Base-by-base conservation (phyloP, 2,113 vertebrate species). In the Nothocercus julius region DNA sequence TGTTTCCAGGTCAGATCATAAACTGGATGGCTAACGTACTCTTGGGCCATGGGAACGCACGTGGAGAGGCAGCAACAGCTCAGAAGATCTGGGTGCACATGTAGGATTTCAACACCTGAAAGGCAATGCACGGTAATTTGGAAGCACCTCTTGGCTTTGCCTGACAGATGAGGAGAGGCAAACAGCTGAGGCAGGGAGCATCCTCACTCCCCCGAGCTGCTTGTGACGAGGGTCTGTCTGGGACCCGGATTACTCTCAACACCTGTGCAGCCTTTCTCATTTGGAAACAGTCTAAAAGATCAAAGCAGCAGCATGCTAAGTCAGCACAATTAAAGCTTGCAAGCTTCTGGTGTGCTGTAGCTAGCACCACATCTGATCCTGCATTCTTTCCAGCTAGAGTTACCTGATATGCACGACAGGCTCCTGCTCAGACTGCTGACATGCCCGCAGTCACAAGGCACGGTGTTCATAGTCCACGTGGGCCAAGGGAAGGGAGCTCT, bases 201-300 rank as follows among this genome's bases (percentile, higher is more conserved):
- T 59, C 82, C 69, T 88, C 5, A 58, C 30, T 49, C 70, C 64
- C 85, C 83, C 94, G 69, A 83, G 24, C 61, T 68, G 40, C 28
- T 64, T 53, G 77, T 0, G 0, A 64, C 38, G 28, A 79, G 38
- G 18, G 18, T 66, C 59, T 72, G 51, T 74, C 80, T 78, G n/a
- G 86, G 66, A 84, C 80, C 74, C 54, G 86, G 92, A 88, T 76
- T 79, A 49, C 40, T 94, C 93, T 90, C 49, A 90, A 3, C 30
- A 75, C 69, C 66, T 90, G 8, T 53, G 47, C 79, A 70, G 74
- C 84, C 62, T 78, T 88, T 64, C 44, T 82, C 53, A 42, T 82
- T 83, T 77, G 69, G 73, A 70, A 42, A 45, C 62, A 36, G 38
- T 70, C 90, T 66, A 63, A 74, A 64, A 83, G 72, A 87, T 66